Evolutionary conservation across 2,797 vertebrate genomes (phyloP).

Genomic region (Trematomus bernacchii): DNA sequence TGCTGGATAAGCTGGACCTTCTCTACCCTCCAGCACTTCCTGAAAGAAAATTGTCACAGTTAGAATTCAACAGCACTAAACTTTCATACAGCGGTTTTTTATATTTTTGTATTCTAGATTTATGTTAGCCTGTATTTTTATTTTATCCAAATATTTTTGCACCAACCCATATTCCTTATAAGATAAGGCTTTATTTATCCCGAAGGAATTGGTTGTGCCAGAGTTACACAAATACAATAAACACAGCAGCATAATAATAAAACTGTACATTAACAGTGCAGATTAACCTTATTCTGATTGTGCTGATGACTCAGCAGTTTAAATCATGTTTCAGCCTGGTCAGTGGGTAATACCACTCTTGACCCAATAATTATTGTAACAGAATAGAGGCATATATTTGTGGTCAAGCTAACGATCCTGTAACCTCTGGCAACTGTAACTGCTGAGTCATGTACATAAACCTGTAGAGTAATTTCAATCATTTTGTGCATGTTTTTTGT

Average conservation of each 20-base stretch:
- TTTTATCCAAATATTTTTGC: no score
- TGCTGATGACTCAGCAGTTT: neutral
- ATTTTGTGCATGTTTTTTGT: neutral
- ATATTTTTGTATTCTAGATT: no score
- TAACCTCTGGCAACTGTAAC: neutral
- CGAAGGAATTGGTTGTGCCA: no score
- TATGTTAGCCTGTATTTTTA: no score
- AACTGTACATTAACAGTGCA: no score
- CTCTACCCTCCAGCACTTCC: slow-evolving; percentile 89
- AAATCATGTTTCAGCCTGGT: neutral
- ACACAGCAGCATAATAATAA: no score
- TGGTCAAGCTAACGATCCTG: neutral
- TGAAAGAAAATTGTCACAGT: slow-evolving; percentile 55
- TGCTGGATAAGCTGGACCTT: slow-evolving; percentile 86
- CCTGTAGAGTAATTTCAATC: neutral
- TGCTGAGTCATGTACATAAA: neutral
- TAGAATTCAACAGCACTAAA: slow-evolving; percentile 15
- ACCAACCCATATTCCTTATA: no score
- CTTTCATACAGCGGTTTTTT: no score
- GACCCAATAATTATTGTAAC: neutral
- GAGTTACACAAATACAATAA: no score
- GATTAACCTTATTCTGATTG: no score
- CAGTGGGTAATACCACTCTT: neutral
- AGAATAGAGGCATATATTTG: neutral
- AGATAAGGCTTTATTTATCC: no score